Percentiles rank a stretch among this genome's conserved stretches.
These are phyloP conservation scores for Hololepta plana DNA, from an alignment of 2,888 invertebrate genomes.

Conservation along the genomic window DNA sequence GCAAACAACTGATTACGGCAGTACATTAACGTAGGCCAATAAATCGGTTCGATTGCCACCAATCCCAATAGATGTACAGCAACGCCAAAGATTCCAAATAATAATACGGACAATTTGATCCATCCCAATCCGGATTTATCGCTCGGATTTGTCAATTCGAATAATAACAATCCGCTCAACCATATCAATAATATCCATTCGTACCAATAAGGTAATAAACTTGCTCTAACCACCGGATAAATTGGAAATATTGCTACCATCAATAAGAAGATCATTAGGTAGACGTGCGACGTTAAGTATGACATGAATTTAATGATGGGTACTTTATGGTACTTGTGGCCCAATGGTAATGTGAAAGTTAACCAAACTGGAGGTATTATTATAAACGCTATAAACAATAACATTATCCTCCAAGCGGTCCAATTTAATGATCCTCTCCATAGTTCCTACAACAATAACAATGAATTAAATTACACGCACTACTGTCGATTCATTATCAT, in stretches of 20 bases:
- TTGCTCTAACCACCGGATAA: constrained; percentile 61
- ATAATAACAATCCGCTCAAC: constrained; percentile 85
- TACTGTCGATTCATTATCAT: constrained; percentile 2
- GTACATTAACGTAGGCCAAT: constrained; percentile 81
- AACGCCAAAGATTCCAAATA: constrained; percentile 81
- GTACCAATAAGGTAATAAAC: constrained; percentile 81
- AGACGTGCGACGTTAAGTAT: constrained; percentile 95
- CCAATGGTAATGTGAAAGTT: constrained; percentile 84
- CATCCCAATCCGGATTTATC: constrained; percentile 94
- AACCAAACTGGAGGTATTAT: constrained; percentile 94
- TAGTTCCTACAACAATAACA: constrained; percentile 53
- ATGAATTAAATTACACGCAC: constrained; percentile 4
- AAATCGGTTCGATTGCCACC: constrained; percentile 41
- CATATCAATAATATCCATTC: constrained; percentile 91
- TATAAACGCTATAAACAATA: constrained; percentile 83
- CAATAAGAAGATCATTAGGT: constrained; percentile 84
- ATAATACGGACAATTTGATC: constrained; percentile 72
- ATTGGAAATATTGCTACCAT: constrained; percentile 80
- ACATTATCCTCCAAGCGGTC: constrained; percentile 88
- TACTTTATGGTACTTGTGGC: constrained; percentile 92
- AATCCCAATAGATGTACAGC: constrained; percentile 74
- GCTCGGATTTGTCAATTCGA: constrained; percentile 94
- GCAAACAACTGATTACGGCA: constrained; percentile 95
- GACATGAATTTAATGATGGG: constrained; percentile 99
- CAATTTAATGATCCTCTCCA: constrained; percentile 96